Evolutionary conservation across 2,797 vertebrate species (phyloP), one percentile per base, ranked within the genome.

Genomic region (Hapalemur alaotrensis): DNA sequence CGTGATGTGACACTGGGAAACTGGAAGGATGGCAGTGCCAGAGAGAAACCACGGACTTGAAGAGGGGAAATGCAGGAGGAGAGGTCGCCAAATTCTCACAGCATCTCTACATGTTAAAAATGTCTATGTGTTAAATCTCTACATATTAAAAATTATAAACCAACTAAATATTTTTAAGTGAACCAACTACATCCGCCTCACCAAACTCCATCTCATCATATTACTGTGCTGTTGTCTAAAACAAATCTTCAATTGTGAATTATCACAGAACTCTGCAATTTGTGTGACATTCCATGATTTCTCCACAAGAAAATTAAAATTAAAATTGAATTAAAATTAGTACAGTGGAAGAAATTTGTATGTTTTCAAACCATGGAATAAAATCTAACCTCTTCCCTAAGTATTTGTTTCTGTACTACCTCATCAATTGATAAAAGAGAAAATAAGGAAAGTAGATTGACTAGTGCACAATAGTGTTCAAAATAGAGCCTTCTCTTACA

Each of bases 271-370:
- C 52, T 54, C n/a, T 85, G 38, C 8, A 59, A 10, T 46, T 86
- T 70, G 22, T 1, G 30, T 28, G 17, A 7, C 52, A 50, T 88
- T 88, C 88, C 65, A 3, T 89, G 32, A 80, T 92, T 50, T 41
- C 67, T 78, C 70, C 23, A 91, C 5, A 25, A 82, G 81, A 92
- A 95, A 84, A 92, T 80, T 28, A 22, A 83, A 92, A 9, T 38
- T 35, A 35, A 4, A 70, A 22, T 81, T 22, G 14, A 83, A 92
- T 81, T 22, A 23, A 83, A 93, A 50, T 0, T 17, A 38, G 5
- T 22, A 78, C 32, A 70, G 65, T 70, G n/a, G 15, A 92, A 86
- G 54, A 76, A 15, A 3, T 20, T 14, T n/a, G 4, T 88, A 50
- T 43, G 43, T 38, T 61, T 54, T 61, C 78, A 76, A 23, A 67